Conservation (phyloP, 2,113 vertebrate genomes). For the Pluvialis apricaria region DNA sequence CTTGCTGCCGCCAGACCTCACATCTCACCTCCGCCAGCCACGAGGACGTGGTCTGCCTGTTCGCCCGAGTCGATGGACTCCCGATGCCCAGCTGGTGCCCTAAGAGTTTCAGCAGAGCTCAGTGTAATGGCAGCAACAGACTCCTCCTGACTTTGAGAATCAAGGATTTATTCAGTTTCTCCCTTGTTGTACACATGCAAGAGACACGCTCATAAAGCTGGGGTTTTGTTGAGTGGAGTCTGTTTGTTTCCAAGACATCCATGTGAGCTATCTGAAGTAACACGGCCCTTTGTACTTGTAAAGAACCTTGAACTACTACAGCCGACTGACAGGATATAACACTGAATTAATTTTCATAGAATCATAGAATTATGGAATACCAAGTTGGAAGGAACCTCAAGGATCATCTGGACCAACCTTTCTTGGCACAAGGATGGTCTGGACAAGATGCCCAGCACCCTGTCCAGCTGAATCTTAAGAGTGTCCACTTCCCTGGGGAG, state of each 20-base stretch:
- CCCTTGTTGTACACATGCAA: not conserved
- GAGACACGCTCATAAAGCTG: not conserved
- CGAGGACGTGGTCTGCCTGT: fast-evolving
- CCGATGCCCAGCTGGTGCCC: not conserved
- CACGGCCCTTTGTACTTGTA: fast-evolving
- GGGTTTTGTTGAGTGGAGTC: not conserved
- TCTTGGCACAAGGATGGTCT: not conserved
- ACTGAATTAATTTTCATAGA: not conserved
- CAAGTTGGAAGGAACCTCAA: not conserved
- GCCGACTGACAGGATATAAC: not conserved
- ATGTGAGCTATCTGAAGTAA: not conserved
- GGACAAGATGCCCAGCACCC: not conserved
- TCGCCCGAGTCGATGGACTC: fast-evolving
- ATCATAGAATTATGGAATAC: not conserved
- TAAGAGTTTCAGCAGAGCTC: not conserved
- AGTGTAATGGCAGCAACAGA: not conserved
- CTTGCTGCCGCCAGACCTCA: not conserved
- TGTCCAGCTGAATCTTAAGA: not conserved
- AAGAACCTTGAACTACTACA: not conserved
- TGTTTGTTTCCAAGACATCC: not conserved
- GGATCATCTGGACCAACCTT: not conserved
- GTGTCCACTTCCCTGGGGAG: not conserved
- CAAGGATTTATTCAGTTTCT: not conserved
- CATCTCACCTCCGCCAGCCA: fast-evolving
- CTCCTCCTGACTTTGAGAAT: not conserved